Evolutionary conservation across 2,888 invertebrate species (phyloP), one percentile per base, ranked within the genome.

Genomic region (Meganola albula): DNA sequence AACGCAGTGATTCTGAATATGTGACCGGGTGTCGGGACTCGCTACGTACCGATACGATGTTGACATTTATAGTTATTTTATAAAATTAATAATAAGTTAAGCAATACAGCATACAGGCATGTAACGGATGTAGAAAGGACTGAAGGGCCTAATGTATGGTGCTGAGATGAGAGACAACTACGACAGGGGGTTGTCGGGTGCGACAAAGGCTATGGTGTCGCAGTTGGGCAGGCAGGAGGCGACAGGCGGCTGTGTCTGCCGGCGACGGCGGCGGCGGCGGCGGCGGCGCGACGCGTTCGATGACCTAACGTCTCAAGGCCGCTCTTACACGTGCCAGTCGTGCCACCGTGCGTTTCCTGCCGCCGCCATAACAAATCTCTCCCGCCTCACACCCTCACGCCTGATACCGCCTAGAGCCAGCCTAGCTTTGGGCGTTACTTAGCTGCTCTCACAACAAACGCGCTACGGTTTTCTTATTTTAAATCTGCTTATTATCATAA

Each of bases 221-320:
- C 53, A 51, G 62, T 52, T 52, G 63, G 57, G 48, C 55, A 62
- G 57, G 48, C 55, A 55, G 60, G 58, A 63, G 70, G 69, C 69
- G 70, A 53, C 60, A 50, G 64, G 63, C 71, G 61, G 59, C 63
- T 45, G 58, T 54, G 67, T 63, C 66, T 63, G 58, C 57, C 47
- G 50, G 53, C 48, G 51, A 42, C 45, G 44, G n/a, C n/a, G n/a
- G n/a, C 44, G 52, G 54, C 55, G 66, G 60, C 66, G 70, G 10
- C 45, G 52, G 54, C 54, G 66, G 63, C 70, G 74, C 70, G 73
- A 37, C 69, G 74, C 77, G 77, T 65, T 70, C 76, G 74, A 62
- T 77, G 77, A 79, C 79, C 78, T 65, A 66, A 66, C 69, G 82
- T 79, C 79, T 79, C 83, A 82, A 82, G 82, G 82, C 79, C 80